Evolutionary conservation across 2,797 vertebrate genomes (phyloP).

Genomic region (Amblyraja radiata): DNA sequence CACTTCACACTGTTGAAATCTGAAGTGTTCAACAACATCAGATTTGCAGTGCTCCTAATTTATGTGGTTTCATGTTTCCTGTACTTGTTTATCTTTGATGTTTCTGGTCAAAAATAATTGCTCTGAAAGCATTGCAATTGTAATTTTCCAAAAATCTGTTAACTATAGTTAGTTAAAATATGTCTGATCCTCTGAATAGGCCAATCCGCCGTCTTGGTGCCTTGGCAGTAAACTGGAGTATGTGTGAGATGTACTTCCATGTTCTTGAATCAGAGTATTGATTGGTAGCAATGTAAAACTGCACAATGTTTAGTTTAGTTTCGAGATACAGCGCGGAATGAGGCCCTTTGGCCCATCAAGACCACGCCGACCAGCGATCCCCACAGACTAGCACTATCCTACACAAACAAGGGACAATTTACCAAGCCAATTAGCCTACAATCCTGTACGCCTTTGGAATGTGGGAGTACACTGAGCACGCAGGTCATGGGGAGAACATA

Average conservation of each 20-base stretch:
- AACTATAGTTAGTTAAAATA: not conserved
- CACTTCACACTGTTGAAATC: not conserved
- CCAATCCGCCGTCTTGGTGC: constrained; percentile 41
- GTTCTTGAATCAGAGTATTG: constrained; percentile 64
- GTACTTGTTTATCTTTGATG: not conserved
- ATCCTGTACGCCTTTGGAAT: no score
- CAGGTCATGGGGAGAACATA: no score
- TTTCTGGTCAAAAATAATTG: not conserved
- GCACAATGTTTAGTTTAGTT: not conserved
- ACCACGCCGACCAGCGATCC: no score
- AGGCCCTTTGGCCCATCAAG: no score
- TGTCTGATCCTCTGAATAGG: constrained; percentile 39
- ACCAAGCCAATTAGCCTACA: no score
- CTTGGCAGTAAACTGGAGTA: constrained; percentile 58
- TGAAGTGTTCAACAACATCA: not conserved
- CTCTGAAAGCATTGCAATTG: not conserved
- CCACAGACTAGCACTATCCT: no score
- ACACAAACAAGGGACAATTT: no score
- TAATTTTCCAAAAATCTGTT: not conserved
- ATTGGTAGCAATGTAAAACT: constrained; percentile 49
- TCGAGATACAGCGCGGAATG: no score
- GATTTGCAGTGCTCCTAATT: not conserved
- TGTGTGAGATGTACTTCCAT: constrained; percentile 51
- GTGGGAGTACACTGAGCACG: no score
- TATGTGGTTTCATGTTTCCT: not conserved